Percentiles rank a stretch among this genome's conserved stretches.
phyloP scores from a whole-genome alignment of 64 coral and sea anemone genomes.

The Catalaphyllia jardinei region DNA sequence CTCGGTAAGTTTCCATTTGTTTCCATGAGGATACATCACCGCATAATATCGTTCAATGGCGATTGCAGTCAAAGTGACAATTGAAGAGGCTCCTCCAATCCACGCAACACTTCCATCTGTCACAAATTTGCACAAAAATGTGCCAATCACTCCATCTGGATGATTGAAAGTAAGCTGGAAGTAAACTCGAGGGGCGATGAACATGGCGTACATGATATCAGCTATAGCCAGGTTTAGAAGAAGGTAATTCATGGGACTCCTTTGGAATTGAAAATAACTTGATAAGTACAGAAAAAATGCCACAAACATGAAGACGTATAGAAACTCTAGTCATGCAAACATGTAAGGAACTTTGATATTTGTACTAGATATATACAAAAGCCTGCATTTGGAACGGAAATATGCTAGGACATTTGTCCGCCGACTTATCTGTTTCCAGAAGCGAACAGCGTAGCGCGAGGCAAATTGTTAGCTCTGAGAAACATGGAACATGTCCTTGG shows the following conservation, averaged over 20 bases:
- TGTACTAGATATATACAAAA: too few species aligned
- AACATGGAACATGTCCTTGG: too few species aligned
- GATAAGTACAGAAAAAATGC: background rate
- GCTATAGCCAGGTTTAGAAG: conserved; percentile 6
- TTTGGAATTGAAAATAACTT: background rate
- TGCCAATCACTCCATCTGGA: background rate
- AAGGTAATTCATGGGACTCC: conserved; percentile 8
- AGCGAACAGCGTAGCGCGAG: too few species aligned
- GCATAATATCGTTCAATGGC: conserved; percentile 9
- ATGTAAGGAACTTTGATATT: background rate
- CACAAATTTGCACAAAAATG: background rate
- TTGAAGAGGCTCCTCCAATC: conserved; percentile 12
- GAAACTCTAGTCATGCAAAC: background rate
- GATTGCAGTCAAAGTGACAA: background rate
- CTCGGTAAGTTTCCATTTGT: background rate
- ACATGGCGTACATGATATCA: background rate
- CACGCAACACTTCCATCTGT: conserved; percentile 4
- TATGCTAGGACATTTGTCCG: too few species aligned
- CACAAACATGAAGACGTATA: too few species aligned
- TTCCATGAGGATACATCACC: background rate
- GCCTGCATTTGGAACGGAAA: background rate
- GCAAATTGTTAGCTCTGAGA: too few species aligned
- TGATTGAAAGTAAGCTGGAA: background rate
- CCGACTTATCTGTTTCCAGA: too few species aligned
- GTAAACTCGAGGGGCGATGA: background rate